These are phyloP conservation scores for Chesias legatella DNA, from an alignment of 2,888 invertebrate species.

Conservation along the genomic window DNA sequence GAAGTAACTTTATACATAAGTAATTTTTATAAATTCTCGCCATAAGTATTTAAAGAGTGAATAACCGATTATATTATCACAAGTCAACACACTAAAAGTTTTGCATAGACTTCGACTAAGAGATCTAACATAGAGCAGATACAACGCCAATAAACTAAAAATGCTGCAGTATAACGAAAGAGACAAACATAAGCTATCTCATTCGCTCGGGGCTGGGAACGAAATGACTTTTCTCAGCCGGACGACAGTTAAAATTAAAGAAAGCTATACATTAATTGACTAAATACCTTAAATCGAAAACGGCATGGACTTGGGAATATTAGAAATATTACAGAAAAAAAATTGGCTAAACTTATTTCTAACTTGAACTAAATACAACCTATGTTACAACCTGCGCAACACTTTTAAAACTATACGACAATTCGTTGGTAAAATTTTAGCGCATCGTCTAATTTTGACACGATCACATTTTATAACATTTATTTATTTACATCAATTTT, in stretches of 20 bases:
- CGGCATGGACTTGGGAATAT: constrained; percentile 42
- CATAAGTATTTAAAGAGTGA: too few relatives aligned
- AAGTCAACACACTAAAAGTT: too few relatives aligned
- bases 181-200: constrained; percentile 48
- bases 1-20: background rate
- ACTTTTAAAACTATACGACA: constrained; percentile 6
- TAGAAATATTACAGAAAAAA: constrained; percentile 9
- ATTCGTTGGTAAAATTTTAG: constrained; percentile 9
- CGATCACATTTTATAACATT: too few relatives aligned
- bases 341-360: constrained; percentile 12
- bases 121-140: constrained; percentile 9
- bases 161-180: too few relatives aligned
- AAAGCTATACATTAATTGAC: constrained; percentile 78
- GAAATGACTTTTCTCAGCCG: constrained; percentile 56
- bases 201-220: constrained; percentile 44
- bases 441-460: too few relatives aligned
- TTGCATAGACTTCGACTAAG: too few relatives aligned
- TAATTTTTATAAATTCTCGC: background rate
- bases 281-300: constrained; percentile 75
- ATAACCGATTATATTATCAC: too few relatives aligned
- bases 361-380: constrained; percentile 18
- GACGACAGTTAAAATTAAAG: constrained; percentile 44
- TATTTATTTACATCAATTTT: too few relatives aligned
- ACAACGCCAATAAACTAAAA: constrained; percentile 13
- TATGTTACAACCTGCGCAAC: constrained; percentile 16